These are phyloP conservation scores for Asteroscopus sphinx DNA, from an alignment of 2,888 invertebrate genomes.

Conservation along the genomic window DNA sequence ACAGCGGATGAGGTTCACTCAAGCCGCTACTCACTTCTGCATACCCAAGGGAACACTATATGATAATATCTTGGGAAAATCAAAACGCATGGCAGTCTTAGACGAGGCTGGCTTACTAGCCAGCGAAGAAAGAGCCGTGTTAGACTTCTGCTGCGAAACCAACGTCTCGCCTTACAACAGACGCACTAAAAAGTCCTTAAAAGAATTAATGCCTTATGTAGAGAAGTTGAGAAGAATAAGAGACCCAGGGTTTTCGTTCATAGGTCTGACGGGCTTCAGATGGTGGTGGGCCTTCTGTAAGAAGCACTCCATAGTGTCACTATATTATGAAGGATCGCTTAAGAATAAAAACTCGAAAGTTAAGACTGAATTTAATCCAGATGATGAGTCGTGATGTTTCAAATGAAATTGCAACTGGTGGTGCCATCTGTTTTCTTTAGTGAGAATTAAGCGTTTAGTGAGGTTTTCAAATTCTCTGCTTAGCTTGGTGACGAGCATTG, in stretches of 20 bases:
- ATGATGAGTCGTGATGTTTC: conserved; percentile 66
- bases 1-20: conserved; percentile 94
- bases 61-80: conserved; percentile 94
- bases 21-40: conserved; percentile 92
- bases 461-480: background rate
- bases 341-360: conserved; percentile 65
- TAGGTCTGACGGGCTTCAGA: conserved; percentile 92
- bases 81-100: conserved; percentile 93
- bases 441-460: background rate
- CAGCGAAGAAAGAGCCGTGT: conserved; percentile 91
- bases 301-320: conserved; percentile 93
- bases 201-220: conserved; percentile 91
- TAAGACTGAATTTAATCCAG: conserved; percentile 65
- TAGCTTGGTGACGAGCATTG: background rate
- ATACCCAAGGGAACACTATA: conserved; percentile 94
- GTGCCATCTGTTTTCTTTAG: conserved; percentile 24
- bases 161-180: conserved; percentile 92
- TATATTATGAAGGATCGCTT: conserved; percentile 71
- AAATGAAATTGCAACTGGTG: conserved; percentile 4
- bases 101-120: conserved; percentile 91
- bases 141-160: conserved; percentile 94
- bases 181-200: conserved; percentile 92
- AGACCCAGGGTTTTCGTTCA: conserved; percentile 92
- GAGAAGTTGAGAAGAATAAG: conserved; percentile 89
- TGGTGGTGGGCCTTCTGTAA: conserved; percentile 97